Conservation (phyloP, 2,113 vertebrate species). For the Misgurnus mizolepis region DNA sequence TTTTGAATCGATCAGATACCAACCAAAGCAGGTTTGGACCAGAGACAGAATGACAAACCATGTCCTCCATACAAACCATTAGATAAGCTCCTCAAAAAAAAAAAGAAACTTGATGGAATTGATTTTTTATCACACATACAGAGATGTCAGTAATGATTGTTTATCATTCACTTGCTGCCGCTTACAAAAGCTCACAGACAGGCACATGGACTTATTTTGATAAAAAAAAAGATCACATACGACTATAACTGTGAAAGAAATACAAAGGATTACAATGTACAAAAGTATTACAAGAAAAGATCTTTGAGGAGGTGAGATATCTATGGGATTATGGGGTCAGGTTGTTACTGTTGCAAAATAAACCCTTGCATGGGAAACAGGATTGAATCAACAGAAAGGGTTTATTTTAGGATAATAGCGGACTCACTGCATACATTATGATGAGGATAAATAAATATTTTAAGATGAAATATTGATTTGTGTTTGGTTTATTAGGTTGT, state of each 20-base stretch:
- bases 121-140: slow-evolving; percentile 35
- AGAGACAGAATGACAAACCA: background rate
- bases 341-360: too few species aligned
- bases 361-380: too few species aligned
- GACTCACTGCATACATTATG: background rate
- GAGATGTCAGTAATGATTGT: slow-evolving; percentile 42
- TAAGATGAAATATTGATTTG: too few species aligned
- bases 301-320: background rate
- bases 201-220: background rate
- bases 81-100: slow-evolving; percentile 11
- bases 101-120: slow-evolving; percentile 32
- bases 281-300: background rate
- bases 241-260: background rate
- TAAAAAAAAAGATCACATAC: background rate
- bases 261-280: too few species aligned
- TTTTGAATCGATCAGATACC: slow-evolving; percentile 21
- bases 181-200: slow-evolving; percentile 20
- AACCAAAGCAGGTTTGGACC: slow-evolving; percentile 8
- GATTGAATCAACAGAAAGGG: background rate
- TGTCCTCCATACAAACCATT: slow-evolving; percentile 11
- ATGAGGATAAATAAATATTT: too few species aligned
- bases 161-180: slow-evolving; percentile 21
- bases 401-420: slow-evolving; percentile 15
- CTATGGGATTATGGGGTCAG: background rate
- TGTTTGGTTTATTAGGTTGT: too few species aligned